Evolutionary conservation across 2,797 vertebrate species (phyloP), one percentile per base, ranked within the genome.

Genomic region (Myripristis jacobus): DNA sequence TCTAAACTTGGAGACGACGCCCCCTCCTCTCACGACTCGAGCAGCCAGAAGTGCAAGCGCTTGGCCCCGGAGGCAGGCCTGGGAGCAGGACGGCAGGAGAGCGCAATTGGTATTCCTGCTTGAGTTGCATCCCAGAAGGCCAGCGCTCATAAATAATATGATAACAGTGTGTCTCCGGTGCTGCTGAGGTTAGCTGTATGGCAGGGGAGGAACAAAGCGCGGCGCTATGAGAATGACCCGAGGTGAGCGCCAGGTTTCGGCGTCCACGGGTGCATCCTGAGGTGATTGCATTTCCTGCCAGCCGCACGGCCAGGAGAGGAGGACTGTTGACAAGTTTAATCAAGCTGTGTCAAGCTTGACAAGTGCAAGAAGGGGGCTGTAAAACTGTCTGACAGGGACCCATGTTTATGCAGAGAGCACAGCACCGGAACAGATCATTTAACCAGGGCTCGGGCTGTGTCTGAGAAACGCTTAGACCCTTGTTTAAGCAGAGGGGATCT

Each of bases 131-230:
- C 90, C 81, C 85, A 79, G 84, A 91, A 86, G 87, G 81, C 88
- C 84, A 60, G 77, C 50, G 73, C 85, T 92, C 88, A 92, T 92
- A 92, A 92, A 92, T 92, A 91, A 89, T 91, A 90, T 91, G 88
- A 92, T 91, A 92, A 91, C 89, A 75, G 75, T 64, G 51, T 75
- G 82, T 85, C 90, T 90, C 81, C 78, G 88, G 82, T 66, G 76
- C 82, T 88, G 88, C 91, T 88, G 89, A 92, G 88, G 86, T 90
- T 82, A 87, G 88, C 88, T 86, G 84, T 87, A 86, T 77, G 76
- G 78, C 80, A 72, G 69, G 2, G 48, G 55, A 72, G 72, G 78
- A 90, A 90, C 85, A 88, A 89, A 90, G 87, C 84, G 51, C 73
- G 9, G 53, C 38, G 72, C 77, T 83, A 56, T 67, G 73, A 87